These are phyloP conservation scores for Ptilodon capucinus DNA, from an alignment of 2,888 invertebrate genomes.

Conservation along the genomic window DNA sequence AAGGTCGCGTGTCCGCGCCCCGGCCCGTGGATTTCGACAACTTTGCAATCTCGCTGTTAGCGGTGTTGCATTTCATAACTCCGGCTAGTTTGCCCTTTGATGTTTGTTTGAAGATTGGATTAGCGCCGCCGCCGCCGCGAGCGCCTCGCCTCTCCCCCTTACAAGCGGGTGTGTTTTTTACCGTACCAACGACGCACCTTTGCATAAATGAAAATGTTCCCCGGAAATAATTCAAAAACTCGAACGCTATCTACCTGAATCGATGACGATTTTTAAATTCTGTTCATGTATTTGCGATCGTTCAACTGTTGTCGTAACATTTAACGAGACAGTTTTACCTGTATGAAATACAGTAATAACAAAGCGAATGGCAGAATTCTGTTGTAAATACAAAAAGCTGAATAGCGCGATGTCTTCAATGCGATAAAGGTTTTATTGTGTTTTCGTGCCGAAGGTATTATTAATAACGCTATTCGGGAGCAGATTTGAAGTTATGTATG, in stretches of 20 bases:
- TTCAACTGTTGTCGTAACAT: constrained; percentile 41
- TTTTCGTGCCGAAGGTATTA: constrained; percentile 17
- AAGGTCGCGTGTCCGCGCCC: constrained; percentile 36
- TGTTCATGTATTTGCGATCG: constrained; percentile 21
- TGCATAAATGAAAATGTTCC: constrained; percentile 15
- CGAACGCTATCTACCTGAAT: constrained; percentile 32
- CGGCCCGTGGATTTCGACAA: constrained; percentile 21
- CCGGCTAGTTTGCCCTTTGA: constrained; percentile 19
- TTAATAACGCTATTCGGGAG: constrained; percentile 18
- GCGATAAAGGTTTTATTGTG: constrained; percentile 24
- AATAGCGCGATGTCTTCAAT: constrained; percentile 17
- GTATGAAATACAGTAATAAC: constrained; percentile 17
- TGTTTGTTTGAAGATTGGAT: constrained; percentile 35
- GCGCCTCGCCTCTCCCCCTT: background rate
- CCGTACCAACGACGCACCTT: constrained; percentile 9
- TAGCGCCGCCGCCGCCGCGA: constrained; percentile 11
- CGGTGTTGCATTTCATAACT: constrained; percentile 47
- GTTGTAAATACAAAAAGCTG: constrained; percentile 19
- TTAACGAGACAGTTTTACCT: constrained; percentile 23
- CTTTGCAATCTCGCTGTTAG: constrained; percentile 45
- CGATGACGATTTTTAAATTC: constrained; percentile 15
- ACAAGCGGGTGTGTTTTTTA: constrained; percentile 7
- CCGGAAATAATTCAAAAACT: constrained; percentile 20
- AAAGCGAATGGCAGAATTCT: constrained; percentile 18
- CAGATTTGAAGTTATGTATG: constrained; percentile 18